Evolutionary conservation across 2,888 invertebrate genomes (phyloP), one percentile per base, ranked within the genome.

Genomic region (Sericinus montela): DNA sequence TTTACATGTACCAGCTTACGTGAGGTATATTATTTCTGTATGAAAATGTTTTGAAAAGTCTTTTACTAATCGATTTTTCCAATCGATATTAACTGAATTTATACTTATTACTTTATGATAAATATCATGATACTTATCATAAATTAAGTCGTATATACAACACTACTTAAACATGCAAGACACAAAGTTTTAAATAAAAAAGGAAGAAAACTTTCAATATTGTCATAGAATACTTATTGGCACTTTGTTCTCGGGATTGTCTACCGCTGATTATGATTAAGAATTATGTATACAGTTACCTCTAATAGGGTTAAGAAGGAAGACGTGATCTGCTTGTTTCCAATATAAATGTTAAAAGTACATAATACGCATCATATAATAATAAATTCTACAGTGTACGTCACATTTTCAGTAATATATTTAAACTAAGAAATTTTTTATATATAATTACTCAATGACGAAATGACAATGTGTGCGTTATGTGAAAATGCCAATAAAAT

Each of bases 261-360:
- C 42, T 51, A 51, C 46, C 19, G 41, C 41, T 45, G 45, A 53
- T 56, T 48, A 51, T 54, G 52, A 46, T 55, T 52, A 43, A 44
- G 59, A 55, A 59, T 52, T 47, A 60, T 63, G 61, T 60, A 61
- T 58, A 60, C 61, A 65, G 62, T 67, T 62, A 69, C 55, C 55
- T 57, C 59, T 69, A 69, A 65, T 64, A 67, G 63, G 67, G 65
- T 75, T 69, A 72, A 66, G 61, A 79, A 75, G 83, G 83, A 84
- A 84, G 83, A 84, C 83, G 72, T 77, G 77, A 75, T 79, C 73
- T 73, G 76, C 60, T 72, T 15, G 9, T 72, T 69, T 73, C 65
- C 65, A 72, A 62, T 65, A 63, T 69, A 67, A 69, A 65, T 57
- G 65, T 65, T 62, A 58, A 55, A 59, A 45, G 5, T 45, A 41